phyloP scores from a whole-genome alignment of 2,888 invertebrate species.

The Scrobipalpa costella region DNA sequence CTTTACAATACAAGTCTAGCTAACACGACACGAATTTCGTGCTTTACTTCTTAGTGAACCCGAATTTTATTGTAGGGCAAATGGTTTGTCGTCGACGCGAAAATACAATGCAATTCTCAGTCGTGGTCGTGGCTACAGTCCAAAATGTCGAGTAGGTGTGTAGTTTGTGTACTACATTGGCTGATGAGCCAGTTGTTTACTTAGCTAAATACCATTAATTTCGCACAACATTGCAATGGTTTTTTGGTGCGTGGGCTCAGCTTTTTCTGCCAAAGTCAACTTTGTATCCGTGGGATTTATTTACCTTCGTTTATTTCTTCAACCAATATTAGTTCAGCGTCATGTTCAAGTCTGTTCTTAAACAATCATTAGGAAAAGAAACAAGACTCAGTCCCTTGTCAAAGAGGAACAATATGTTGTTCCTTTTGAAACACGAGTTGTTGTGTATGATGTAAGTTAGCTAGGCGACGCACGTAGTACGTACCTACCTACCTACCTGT shows the following conservation, averaged over 20 bases:
- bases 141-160: conserved; percentile 38
- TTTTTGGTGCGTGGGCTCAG: background rate
- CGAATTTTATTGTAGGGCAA: conserved; percentile 19
- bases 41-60: conserved; percentile 4
- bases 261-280: conserved; percentile 20
- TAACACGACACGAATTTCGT: conserved; percentile 15
- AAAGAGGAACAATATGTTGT: conserved; percentile 13
- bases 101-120: conserved; percentile 45
- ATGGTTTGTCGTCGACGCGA: conserved; percentile 27
- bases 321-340: background rate
- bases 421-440: conserved; percentile 22
- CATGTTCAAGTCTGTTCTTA: background rate
- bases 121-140: conserved; percentile 45
- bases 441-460: conserved; percentile 32
- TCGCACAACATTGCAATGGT: conserved; percentile 17
- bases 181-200: conserved; percentile 45
- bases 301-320: background rate
- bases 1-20: background rate
- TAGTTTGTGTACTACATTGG: conserved; percentile 32
- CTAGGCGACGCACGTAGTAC: conserved; percentile 30
- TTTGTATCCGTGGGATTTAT: background rate
- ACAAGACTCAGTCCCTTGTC: conserved; percentile 14
- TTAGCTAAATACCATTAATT: conserved; percentile 31
- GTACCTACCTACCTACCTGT: background rate
- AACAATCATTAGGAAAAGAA: background rate